Evolutionary conservation across 2,797 vertebrate species (phyloP).

Genomic region (Argentina silus): DNA sequence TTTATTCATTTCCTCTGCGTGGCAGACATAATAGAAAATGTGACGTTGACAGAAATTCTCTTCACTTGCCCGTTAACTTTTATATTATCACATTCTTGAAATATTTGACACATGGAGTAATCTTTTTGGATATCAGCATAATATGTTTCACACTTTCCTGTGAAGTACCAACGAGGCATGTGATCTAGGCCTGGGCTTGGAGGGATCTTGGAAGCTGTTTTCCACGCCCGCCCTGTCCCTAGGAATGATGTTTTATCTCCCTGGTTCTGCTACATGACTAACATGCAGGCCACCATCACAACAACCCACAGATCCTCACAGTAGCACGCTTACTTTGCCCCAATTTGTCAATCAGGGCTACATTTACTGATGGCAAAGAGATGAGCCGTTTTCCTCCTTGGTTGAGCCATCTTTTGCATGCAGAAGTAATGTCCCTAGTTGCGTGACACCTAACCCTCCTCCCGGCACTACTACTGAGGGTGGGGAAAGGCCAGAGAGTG

Average conservation of each 20-base stretch:
- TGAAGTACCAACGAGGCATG: neutral
- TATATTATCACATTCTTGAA: neutral
- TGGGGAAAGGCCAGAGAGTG: constrained; percentile 53
- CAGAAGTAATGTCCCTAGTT: too few relatives aligned
- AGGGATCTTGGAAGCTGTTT: neutral
- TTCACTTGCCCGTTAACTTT: neutral
- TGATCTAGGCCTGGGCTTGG: neutral
- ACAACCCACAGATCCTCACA: neutral
- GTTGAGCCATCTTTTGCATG: too few relatives aligned
- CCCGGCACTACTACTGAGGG: neutral
- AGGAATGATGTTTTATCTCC: neutral
- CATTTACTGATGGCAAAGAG: neutral
- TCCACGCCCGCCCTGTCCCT: too few relatives aligned
- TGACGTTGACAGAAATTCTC: neutral
- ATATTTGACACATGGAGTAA: neutral
- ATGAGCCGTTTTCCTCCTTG: too few relatives aligned
- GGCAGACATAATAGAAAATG: neutral
- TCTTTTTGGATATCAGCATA: neutral
- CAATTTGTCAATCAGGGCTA: neutral
- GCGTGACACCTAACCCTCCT: too few relatives aligned
- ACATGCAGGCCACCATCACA: neutral
- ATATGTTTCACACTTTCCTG: neutral
- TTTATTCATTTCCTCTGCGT: too few relatives aligned
- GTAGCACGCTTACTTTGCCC: neutral
- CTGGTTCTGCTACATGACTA: neutral